Evolutionary conservation across 2,888 invertebrate species (phyloP), one percentile per base, ranked within the genome.

Genomic region (Macaria liturata): DNA sequence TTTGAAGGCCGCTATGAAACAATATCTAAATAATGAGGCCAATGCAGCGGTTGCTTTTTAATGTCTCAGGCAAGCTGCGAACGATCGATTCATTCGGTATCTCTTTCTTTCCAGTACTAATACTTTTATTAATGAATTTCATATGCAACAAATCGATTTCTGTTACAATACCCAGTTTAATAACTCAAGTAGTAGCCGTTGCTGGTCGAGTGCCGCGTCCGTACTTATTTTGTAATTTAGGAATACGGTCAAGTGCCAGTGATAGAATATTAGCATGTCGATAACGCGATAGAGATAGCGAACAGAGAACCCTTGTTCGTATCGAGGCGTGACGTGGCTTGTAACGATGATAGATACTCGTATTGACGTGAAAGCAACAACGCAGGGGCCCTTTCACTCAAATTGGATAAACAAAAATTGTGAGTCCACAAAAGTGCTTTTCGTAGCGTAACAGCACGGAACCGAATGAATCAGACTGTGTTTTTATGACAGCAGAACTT

Each of bases 1-100:
- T 42, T 5, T 42, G 42, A 64, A 61, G 54, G 62, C 60, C 61
- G 59, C 65, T 62, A 64, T 69, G 72, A 81, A 82, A 80, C 74
- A 85, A 83, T 78, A 80, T 80, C 86, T 87, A 82, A 86, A 84
- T 86, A 89, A 86, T 83, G 86, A 89, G 89, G 90, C 82, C 91
- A 90, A 85, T 91, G 91, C 91, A 90, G 88, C 82, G 76, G 80
- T 87, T 87, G 83, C 86, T 81, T 83, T 87, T 89, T 85, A 87
- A 86, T 86, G 84, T 86, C 86, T 88, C 83, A 82, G 67, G 83
- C 81, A 87, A 88, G 49, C 59, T 39, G 39, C 42, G 49, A 50
- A 86, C 81, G 89, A 91, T 90, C 83, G 91, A 91, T 90, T 88
- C 80, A 72, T 85, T 78, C 78, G 83, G 80, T 81, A 83, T 91